A percentile compares a stretch with the other conserved stretches of the same genome.
Evolutionary conservation across 2,888 invertebrate genomes (phyloP).

Genomic region (Scotopteryx bipunctaria): DNA sequence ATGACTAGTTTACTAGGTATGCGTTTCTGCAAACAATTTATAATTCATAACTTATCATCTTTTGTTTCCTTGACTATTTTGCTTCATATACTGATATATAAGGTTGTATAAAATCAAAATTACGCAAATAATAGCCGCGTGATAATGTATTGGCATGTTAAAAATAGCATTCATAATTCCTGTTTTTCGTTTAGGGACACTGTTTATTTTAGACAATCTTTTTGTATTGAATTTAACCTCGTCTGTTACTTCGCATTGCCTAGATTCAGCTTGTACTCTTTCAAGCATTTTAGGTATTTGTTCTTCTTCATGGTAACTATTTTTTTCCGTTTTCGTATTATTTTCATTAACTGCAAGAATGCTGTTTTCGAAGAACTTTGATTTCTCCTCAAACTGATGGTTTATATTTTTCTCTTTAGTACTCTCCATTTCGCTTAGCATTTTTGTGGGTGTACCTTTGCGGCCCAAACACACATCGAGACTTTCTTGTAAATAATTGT

Average conservation of each 20-base stretch:
- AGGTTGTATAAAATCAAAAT: slow-evolving; percentile 81
- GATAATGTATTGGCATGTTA: slow-evolving; percentile 80
- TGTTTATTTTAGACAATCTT: slow-evolving; percentile 54
- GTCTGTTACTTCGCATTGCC: slow-evolving; percentile 33
- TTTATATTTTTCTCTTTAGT: slow-evolving; percentile 19
- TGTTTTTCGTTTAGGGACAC: slow-evolving; percentile 58
- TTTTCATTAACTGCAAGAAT: slow-evolving; percentile 28
- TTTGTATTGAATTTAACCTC: slow-evolving; percentile 32
- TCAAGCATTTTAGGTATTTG: slow-evolving; percentile 28
- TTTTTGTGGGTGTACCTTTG: slow-evolving; percentile 28
- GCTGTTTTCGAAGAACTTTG: slow-evolving; percentile 20
- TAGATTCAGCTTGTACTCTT: slow-evolving; percentile 33
- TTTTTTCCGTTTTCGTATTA: slow-evolving; percentile 20
- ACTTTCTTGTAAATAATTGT: slow-evolving; percentile 73
- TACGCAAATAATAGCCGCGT: slow-evolving; percentile 77
- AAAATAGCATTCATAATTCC: slow-evolving; percentile 68
- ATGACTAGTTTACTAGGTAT: slow-evolving; percentile 68
- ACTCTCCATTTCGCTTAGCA: slow-evolving; percentile 16
- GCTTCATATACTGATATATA: slow-evolving; percentile 76
- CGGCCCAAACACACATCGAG: slow-evolving; percentile 62
- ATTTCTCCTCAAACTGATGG: slow-evolving; percentile 36
- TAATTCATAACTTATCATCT: slow-evolving; percentile 39
- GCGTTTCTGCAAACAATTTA: slow-evolving; percentile 41
- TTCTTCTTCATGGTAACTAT: slow-evolving; percentile 34
- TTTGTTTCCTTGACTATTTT: slow-evolving; percentile 65